Evolutionary conservation across 2,888 invertebrate genomes (phyloP), one percentile per base, ranked within the genome.

Genomic region (Eilema griseolum): DNA sequence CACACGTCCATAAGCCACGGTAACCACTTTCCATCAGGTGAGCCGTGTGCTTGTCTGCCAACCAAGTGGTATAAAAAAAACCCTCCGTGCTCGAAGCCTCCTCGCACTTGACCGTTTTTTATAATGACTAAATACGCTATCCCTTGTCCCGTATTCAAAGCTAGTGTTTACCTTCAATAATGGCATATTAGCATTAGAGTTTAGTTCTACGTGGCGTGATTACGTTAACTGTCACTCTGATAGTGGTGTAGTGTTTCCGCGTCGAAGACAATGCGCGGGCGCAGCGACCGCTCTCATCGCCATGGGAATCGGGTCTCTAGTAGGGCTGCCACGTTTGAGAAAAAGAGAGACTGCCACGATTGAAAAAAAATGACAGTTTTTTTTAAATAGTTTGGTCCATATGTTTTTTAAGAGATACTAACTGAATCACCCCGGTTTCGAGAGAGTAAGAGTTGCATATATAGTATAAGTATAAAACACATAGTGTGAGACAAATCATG

Each of bases 221-320:
- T 84, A 84, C 83, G 83, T 69, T 84, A 83, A 80, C 78, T 78
- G 83, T 80, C 80, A 71, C 82, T 76, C 61, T 79, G 83, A 83
- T 81, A 80, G 76, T 67, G 71, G 78, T 81, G 76, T 71, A 72
- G 72, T 77, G 85, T 85, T 93, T 93, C 92, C 93, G 90, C 86
- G 82, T 90, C 77, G 70, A 81, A 89, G 86, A 92, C 93, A 92
- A 92, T 91, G 90, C 90, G 86, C 88, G 77, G 82, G 86, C 88
- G 86, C 82, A 81, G 82, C 28, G 8, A 52, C 85, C 83, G 83
- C 88, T 90, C 89, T 86, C 89, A 87, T 86, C 90, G 89, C 86
- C 89, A 92, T 93, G 93, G 92, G 93, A 93, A 92, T 85, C 85
- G 83, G 77, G 76, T 73, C 73, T 60, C 67, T 3, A n/a, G 31